Evolutionary conservation across 1,140 invertebrate genomes (phyloP), one percentile per base, ranked within the genome.

Genomic region (Wasmannia auropunctata): DNA sequence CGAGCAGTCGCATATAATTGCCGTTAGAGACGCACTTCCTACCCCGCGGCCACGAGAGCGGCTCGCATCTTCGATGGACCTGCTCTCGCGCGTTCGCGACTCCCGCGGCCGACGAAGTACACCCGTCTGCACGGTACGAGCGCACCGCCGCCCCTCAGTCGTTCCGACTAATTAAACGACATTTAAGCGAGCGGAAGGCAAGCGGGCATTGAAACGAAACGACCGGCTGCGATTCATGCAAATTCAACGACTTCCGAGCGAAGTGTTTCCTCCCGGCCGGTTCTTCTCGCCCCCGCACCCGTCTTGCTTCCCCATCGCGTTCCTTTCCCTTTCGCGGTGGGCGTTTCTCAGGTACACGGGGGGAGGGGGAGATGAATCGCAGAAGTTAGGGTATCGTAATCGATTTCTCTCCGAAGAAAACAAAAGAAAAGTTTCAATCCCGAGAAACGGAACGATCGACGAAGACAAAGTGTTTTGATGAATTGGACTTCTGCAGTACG

Each of bases 111-210:
- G 58, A 70, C 28, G 63, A 69, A 28, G 70, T 49, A 60, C n/a
- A n/a, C n/a, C 28, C 74, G 72, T n/a, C 76, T 86, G 69, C 79
- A 74, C 80, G n/a, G n/a, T n/a, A 70, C 69, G 88, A 85, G 86
- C 79, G 87, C 85, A 79, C 62, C 46, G 75, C 31, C 56, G 37
- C 25, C 63, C 62, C 49, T 85, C 46, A 88, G 74, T 56, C 86
- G 89, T 81, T 88, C 70, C 88, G 86, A 90, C 86, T 91, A 91
- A 90, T 91, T 91, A 91, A 91, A 91, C 89, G 79, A 91, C 79
- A 86, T 91, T 91, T 91, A 88, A 91, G 79, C 83, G 86, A 85
- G 49, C 79, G 83, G 67, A 88, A 88, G 84, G 83, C 65, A 56
- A 69, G 31, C 67, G 70, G 67, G 86, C 86, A 91, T 90, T 90